A percentile compares a stretch with the other conserved stretches of the same genome.
phyloP scores from a whole-genome alignment of 1,140 invertebrate species.

The Elymnias hypermnestra region DNA sequence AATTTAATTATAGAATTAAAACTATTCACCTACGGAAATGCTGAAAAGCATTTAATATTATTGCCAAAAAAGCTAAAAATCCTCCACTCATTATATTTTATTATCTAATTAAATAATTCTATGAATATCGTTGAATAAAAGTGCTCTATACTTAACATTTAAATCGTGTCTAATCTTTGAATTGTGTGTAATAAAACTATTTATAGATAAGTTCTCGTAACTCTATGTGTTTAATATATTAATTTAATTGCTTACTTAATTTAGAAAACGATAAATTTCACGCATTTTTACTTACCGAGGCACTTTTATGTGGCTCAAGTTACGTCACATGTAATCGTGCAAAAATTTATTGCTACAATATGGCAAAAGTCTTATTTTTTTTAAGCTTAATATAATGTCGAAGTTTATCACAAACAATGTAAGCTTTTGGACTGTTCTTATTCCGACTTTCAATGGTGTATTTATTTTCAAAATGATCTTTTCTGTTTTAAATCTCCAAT shows the following conservation, averaged over 20 bases:
- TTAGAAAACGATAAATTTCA: constrained; percentile 39
- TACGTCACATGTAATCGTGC: constrained; percentile 43
- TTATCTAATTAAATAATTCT: constrained; percentile 19
- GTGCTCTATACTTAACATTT: constrained; percentile 54
- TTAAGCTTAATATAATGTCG: constrained; percentile 55
- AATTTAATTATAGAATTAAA: constrained; percentile 39
- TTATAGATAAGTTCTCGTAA: constrained; percentile 25
- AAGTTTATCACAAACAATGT: constrained; percentile 64
- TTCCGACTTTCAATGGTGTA: constrained; percentile 18
- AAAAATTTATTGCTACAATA: constrained; percentile 48
- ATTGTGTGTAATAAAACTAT: constrained; percentile 25
- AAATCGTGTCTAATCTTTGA: constrained; percentile 33
- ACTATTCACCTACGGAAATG: constrained; percentile 55
- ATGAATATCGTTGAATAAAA: constrained; percentile 50
- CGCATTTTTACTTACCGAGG: constrained; percentile 52
- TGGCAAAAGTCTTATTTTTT: constrained; percentile 32
- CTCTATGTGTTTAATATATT: constrained; percentile 25
- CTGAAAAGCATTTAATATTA: constrained; percentile 55
- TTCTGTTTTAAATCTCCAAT: too few species aligned
- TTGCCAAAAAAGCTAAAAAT: constrained; percentile 68
- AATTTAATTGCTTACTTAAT: too few species aligned
- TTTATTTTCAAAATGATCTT: neutral
- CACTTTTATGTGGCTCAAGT: constrained; percentile 60
- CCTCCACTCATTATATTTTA: constrained; percentile 38
- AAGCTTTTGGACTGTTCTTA: constrained; percentile 59